These are phyloP conservation scores for Numida meleagris DNA, from an alignment of 2,113 vertebrate genomes.

Conservation along the genomic window DNA sequence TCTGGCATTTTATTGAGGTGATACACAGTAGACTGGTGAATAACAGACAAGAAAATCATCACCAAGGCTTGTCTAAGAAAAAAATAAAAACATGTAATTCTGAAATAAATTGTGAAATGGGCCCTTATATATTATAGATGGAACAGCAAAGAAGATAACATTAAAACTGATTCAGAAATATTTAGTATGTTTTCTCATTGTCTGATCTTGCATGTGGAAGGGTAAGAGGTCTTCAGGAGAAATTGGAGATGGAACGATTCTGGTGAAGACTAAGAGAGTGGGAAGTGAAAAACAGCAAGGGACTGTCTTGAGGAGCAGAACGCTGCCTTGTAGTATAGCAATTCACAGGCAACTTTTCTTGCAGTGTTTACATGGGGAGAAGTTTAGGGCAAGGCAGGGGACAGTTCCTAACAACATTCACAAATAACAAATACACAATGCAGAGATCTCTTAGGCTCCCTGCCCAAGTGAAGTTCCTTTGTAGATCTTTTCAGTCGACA, in stretches of 20 bases:
- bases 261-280: neutral
- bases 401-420: neutral
- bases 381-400: neutral
- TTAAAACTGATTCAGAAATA: neutral
- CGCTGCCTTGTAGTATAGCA: neutral
- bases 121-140: neutral
- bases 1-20: neutral
- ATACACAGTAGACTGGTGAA: neutral
- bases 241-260: neutral
- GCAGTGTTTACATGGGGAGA: neutral
- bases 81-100: neutral
- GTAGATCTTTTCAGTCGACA: neutral
- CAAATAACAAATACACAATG: neutral
- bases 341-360: neutral
- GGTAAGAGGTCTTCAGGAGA: neutral
- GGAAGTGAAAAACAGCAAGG: neutral
- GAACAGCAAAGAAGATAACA: neutral
- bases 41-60: neutral
- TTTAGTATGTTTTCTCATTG: neutral
- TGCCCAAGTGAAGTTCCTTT: neutral
- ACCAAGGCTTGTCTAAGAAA: neutral
- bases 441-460: neutral
- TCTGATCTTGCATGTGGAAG: neutral
- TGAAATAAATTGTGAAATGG: neutral
- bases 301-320: rapidly evolving